A percentile compares a stretch with the other conserved stretches of the same genome.
These are phyloP conservation scores for Maccullochella peelii DNA, from an alignment of 2,113 vertebrate species.

Conservation along the genomic window DNA sequence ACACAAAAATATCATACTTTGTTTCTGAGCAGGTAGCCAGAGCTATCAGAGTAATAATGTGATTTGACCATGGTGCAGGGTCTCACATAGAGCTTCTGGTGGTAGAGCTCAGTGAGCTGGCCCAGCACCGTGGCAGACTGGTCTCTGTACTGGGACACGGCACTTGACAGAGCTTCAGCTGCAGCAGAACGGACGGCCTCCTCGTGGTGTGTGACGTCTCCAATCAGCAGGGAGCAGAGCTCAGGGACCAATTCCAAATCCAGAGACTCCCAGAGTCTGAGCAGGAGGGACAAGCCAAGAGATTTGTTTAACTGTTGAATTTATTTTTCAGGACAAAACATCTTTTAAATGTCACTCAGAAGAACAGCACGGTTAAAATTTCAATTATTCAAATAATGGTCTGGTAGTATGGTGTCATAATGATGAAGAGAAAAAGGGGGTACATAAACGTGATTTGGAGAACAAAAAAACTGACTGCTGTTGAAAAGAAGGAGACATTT, in stretches of 20 bases:
- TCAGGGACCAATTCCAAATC: constrained; percentile 91
- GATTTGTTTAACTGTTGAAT: neutral
- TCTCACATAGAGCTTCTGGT: constrained; percentile 97
- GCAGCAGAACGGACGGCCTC: constrained; percentile 91
- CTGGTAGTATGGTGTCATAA: too few relatives aligned
- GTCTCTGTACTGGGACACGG: constrained; percentile 88
- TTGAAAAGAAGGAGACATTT: neutral
- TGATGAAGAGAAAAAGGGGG: too few relatives aligned
- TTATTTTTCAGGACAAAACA: neutral
- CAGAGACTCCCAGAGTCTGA: constrained; percentile 92
- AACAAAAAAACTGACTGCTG: neutral
- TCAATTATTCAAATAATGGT: neutral
- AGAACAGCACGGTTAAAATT: neutral
- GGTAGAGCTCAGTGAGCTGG: constrained; percentile 93
- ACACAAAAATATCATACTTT: neutral
- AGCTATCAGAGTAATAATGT: neutral
- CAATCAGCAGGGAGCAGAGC: constrained; percentile 93
- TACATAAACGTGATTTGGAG: neutral
- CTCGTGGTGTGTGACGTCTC: constrained; percentile 93
- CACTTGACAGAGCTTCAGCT: constrained; percentile 93
- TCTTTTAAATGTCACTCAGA: neutral
- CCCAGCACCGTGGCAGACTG: constrained; percentile 90
- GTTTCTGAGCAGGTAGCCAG: neutral
- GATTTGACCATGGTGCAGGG: neutral
- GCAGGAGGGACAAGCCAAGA: neutral